These are phyloP conservation scores for Rhamnusium bicolor DNA, from an alignment of 2,888 invertebrate genomes.

Conservation along the genomic window DNA sequence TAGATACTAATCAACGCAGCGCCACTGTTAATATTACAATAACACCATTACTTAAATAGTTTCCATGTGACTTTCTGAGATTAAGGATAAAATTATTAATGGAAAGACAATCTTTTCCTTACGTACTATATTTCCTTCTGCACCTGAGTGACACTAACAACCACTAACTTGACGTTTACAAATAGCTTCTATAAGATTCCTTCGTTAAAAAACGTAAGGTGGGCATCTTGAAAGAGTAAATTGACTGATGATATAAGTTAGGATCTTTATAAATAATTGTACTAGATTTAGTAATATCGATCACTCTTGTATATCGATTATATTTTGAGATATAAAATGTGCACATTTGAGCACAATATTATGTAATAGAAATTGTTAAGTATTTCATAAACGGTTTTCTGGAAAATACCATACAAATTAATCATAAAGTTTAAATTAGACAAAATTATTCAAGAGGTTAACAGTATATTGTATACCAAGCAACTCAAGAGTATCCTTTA, in stretches of 20 bases:
- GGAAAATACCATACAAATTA: too few relatives aligned
- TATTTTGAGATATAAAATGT: too few relatives aligned
- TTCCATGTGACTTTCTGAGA: constrained; percentile 21
- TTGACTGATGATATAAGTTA: constrained; percentile 21
- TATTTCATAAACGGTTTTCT: too few relatives aligned
- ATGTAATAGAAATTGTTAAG: too few relatives aligned
- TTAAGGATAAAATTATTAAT: constrained; percentile 33
- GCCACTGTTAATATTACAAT: constrained; percentile 25
- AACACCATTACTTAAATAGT: constrained; percentile 29
- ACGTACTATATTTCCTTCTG: constrained; percentile 28
- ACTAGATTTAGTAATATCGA: constrained; percentile 2
- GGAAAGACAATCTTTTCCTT: constrained; percentile 32
- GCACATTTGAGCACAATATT: too few relatives aligned
- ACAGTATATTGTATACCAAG: too few relatives aligned
- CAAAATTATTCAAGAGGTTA: too few relatives aligned
- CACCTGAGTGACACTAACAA: constrained; percentile 38
- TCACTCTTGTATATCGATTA: background rate
- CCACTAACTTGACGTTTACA: constrained; percentile 34
- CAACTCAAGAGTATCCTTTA: too few relatives aligned
- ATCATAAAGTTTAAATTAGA: too few relatives aligned
- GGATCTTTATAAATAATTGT: constrained; percentile 7
- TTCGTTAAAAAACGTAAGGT: constrained; percentile 29
- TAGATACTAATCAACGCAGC: constrained; percentile 8
- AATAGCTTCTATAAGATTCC: constrained; percentile 32
- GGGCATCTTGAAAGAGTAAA: constrained; percentile 16